A percentile compares a stretch with the other conserved stretches of the same genome.
Evolutionary conservation across 2,797 vertebrate species (phyloP).

Genomic region (Pampus argenteus): DNA sequence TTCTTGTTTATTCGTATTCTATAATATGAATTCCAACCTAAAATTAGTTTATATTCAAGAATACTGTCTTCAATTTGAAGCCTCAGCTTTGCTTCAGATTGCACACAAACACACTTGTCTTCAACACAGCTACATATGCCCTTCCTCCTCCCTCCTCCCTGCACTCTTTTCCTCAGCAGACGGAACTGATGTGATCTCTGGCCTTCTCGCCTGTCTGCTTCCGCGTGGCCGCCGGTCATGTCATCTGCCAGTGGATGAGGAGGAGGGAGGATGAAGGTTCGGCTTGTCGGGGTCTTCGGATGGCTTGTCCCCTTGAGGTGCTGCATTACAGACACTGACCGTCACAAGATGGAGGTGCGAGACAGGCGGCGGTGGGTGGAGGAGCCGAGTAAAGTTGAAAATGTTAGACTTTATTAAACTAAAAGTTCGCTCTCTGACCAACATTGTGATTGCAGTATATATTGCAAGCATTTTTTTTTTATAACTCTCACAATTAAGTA

Average conservation of each 20-base stretch:
- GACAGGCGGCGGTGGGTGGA: neutral
- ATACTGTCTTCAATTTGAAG: neutral
- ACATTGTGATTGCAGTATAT: neutral
- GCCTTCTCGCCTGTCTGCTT: constrained; percentile 5
- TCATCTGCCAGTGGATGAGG: constrained; percentile 10
- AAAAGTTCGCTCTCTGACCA: neutral
- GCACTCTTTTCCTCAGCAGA: neutral
- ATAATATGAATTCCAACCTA: no score
- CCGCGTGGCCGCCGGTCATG: constrained; percentile 9
- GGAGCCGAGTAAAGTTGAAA: neutral
- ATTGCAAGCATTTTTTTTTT: neutral
- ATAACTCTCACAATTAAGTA: neutral
- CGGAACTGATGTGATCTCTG: neutral
- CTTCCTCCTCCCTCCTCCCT: neutral
- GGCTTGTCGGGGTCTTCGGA: neutral
- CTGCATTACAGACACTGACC: constrained; percentile 3
- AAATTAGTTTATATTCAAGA: neutral
- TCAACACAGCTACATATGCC: constrained; percentile 1
- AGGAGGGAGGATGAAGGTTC: neutral
- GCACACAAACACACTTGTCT: neutral
- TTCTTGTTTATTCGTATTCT: no score
- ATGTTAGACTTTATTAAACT: neutral
- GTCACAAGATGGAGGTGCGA: constrained; percentile 14
- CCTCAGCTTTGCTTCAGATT: neutral
- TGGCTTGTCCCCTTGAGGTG: constrained; percentile 5